phyloP scores from a whole-genome alignment of 2,797 vertebrate genomes.

The Catostomus latipinnis region DNA sequence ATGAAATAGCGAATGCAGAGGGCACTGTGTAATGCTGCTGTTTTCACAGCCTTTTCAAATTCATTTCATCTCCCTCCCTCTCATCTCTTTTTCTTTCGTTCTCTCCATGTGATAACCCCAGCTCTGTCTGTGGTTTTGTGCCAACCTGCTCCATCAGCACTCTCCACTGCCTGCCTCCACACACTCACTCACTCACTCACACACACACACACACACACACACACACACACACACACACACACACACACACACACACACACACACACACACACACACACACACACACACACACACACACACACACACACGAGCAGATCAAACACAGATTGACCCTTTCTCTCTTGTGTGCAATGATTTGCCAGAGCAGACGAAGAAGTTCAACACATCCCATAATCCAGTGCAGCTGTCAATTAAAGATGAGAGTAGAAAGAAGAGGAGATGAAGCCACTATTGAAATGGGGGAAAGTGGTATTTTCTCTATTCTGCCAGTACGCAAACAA shows the following conservation, averaged over 20 bases:
- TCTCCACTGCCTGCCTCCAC: slow-evolving; percentile 12
- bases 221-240: slow-evolving; percentile 22
- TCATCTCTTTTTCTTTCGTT: slow-evolving; percentile 1
- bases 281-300: slow-evolving; percentile 25
- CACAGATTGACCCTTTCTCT: slow-evolving; percentile 44
- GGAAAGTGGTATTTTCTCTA: slow-evolving; percentile 36
- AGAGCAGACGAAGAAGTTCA: slow-evolving; percentile 32
- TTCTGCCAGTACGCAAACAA: slow-evolving; percentile 25
- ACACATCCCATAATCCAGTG: slow-evolving; percentile 44
- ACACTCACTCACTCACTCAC: not conserved
- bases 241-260: slow-evolving; percentile 11
- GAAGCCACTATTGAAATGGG: slow-evolving; percentile 30
- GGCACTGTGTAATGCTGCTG: slow-evolving; percentile 14
- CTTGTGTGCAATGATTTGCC: slow-evolving; percentile 35
- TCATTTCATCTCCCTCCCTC: slow-evolving; percentile 31
- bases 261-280: not conserved
- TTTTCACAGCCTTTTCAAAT: slow-evolving; percentile 22
- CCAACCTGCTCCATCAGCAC: slow-evolving; percentile 41
- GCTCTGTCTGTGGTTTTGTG: slow-evolving; percentile 21
- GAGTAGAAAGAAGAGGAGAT: slow-evolving; percentile 28
- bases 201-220: not conserved
- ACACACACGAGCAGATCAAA: slow-evolving; percentile 35
- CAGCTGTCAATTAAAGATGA: slow-evolving; percentile 45
- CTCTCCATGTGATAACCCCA: slow-evolving; percentile 15
- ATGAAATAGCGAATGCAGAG: slow-evolving; percentile 9